Conservation (phyloP, 2,888 invertebrate genomes). For the Drosophila acutilabella region DNA sequence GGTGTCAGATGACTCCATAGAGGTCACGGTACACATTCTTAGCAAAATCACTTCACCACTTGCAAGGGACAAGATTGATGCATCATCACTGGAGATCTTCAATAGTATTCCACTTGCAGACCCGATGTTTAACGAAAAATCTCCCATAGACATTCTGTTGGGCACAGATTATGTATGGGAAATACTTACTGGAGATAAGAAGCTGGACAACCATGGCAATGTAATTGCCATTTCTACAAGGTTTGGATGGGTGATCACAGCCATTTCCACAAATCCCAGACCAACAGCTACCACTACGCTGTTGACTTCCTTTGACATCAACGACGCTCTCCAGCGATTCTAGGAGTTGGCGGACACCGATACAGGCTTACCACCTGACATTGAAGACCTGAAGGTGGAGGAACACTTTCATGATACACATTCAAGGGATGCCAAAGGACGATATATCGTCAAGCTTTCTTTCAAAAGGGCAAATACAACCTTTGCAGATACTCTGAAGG, state of each 20-base stretch:
- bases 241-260: not conserved
- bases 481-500: not conserved
- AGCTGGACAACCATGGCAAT: not conserved
- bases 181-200: not conserved
- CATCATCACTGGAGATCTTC: not conserved
- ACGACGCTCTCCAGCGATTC: not conserved
- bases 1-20: not conserved
- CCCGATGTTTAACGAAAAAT: not conserved
- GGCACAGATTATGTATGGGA: not conserved
- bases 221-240: not conserved
- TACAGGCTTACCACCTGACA: not conserved
- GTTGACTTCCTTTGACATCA: not conserved
- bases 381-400: not conserved
- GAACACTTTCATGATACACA: not conserved
- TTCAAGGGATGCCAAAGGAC: not conserved
- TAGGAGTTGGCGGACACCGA: not conserved
- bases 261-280: not conserved
- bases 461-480: not conserved
- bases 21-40: not conserved
- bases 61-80: slow-evolving; percentile 1
- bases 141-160: not conserved
- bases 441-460: not conserved
- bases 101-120: not conserved
- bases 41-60: not conserved
- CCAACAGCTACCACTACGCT: not conserved